Evolutionary conservation across 2,113 vertebrate species (phyloP).

Genomic region (Amblyornis subalaris): DNA sequence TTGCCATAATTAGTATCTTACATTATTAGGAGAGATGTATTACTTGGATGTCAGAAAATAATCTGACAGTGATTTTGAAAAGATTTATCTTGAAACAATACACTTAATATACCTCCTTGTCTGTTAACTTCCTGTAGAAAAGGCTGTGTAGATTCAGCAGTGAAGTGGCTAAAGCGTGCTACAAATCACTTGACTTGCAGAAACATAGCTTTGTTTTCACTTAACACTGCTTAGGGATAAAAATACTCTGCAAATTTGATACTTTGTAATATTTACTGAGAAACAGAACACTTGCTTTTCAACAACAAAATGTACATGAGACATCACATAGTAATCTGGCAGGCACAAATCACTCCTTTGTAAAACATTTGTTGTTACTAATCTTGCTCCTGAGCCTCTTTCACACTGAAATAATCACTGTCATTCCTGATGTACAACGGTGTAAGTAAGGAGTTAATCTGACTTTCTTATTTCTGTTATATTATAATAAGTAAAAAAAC

Average conservation of each 20-base stretch:
- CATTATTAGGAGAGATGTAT: neutral
- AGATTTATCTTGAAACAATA: neutral
- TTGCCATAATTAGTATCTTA: neutral
- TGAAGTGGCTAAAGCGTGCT: neutral
- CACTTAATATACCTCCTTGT: neutral
- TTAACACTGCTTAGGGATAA: neutral
- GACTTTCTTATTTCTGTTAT: neutral
- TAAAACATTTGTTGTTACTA: neutral
- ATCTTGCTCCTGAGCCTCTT: neutral
- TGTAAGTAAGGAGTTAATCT: neutral
- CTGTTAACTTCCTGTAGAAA: neutral
- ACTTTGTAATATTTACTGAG: neutral
- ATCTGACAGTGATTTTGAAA: neutral
- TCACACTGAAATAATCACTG: neutral
- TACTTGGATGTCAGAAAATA: neutral
- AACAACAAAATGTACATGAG: neutral
- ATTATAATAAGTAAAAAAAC: neutral
- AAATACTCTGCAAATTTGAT: slow-evolving; percentile 1
- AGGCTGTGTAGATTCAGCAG: neutral
- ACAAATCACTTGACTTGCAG: slow-evolving; percentile 29
- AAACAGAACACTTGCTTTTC: neutral
- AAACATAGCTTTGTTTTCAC: slow-evolving; percentile 30
- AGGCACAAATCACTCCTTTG: neutral
- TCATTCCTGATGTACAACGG: neutral
- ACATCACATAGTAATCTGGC: neutral